Percentiles rank a stretch among this genome's conserved stretches.
Conservation (phyloP, 2,888 invertebrate genomes). For the Orchestes rusci region DNA sequence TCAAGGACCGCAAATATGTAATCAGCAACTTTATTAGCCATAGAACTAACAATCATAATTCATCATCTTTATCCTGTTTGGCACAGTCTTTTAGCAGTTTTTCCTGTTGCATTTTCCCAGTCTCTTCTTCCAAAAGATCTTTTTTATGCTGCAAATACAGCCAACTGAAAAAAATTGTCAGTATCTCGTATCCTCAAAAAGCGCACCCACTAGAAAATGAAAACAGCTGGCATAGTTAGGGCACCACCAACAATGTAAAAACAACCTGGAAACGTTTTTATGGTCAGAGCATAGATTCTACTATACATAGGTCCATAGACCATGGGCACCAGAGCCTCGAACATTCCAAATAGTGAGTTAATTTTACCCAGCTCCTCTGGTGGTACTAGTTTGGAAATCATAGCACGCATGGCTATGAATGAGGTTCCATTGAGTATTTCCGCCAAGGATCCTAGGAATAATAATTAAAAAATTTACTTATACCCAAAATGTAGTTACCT, state of each 20-base stretch:
- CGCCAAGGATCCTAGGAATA: slow-evolving; percentile 45
- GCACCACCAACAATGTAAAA: slow-evolving; percentile 35
- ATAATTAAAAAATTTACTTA: neutral
- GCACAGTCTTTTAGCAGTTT: neutral
- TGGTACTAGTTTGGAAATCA: slow-evolving; percentile 51
- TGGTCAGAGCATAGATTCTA: slow-evolving; percentile 34
- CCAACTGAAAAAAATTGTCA: slow-evolving; percentile 39
- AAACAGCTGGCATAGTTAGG: slow-evolving; percentile 34
- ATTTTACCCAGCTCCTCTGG: slow-evolving; percentile 54
- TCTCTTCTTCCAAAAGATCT: slow-evolving; percentile 32
- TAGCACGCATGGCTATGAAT: slow-evolving; percentile 50
- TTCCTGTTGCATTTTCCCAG: slow-evolving; percentile 2
- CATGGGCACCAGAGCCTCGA: slow-evolving; percentile 37
- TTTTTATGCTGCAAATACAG: slow-evolving; percentile 43
- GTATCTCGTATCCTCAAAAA: neutral
- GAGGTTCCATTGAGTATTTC: slow-evolving; percentile 45
- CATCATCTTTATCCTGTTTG: neutral
- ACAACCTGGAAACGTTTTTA: slow-evolving; percentile 35
- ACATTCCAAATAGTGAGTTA: slow-evolving; percentile 38
- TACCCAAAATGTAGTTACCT: slow-evolving; percentile 30
- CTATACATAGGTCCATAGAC: slow-evolving; percentile 39
- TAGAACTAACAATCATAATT: neutral
- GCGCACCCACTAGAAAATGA: slow-evolving; percentile 36
- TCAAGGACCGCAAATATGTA: too few species aligned
- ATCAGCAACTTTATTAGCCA: neutral